phyloP scores from a whole-genome alignment of 2,113 vertebrate genomes.

The Pyrgilauda ruficollis region DNA sequence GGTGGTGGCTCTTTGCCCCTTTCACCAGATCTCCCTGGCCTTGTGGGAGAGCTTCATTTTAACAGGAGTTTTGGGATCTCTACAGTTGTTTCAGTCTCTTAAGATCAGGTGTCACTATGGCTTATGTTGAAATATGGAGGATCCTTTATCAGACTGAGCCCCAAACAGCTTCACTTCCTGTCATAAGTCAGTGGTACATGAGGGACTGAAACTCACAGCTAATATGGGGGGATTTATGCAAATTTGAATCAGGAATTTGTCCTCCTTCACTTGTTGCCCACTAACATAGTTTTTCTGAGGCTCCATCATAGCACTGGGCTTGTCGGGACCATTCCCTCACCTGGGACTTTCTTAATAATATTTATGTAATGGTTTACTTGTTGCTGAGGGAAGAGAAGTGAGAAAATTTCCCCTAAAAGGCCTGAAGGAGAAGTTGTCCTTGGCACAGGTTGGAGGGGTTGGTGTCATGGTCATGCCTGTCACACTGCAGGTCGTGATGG shows the following conservation, averaged over 20 bases:
- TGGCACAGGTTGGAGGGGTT: accelerated
- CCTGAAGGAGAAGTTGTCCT: not conserved
- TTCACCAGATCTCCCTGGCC: not conserved
- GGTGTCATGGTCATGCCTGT: not conserved
- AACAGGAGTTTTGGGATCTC: not conserved
- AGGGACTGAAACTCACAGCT: not conserved
- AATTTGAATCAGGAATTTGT: not conserved
- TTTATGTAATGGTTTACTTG: not conserved
- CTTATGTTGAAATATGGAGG: not conserved
- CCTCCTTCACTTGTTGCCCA: not conserved
- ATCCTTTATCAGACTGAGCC: not conserved
- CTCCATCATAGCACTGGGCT: not conserved
- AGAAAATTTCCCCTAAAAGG: not conserved
- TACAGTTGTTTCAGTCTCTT: not conserved
- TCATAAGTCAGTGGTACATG: not conserved
- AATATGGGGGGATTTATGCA: not conserved
- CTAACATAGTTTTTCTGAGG: not conserved
- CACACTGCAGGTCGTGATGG: accelerated
- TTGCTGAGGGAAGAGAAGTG: not conserved
- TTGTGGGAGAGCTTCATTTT: not conserved
- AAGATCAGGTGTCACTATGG: not conserved
- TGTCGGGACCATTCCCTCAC: not conserved
- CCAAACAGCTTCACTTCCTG: not conserved
- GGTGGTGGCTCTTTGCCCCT: not conserved
- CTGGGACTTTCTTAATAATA: not conserved